Evolutionary conservation across 2,888 invertebrate species (phyloP), one percentile per base, ranked within the genome.

Genomic region (Amblyjoppa proteus): DNA sequence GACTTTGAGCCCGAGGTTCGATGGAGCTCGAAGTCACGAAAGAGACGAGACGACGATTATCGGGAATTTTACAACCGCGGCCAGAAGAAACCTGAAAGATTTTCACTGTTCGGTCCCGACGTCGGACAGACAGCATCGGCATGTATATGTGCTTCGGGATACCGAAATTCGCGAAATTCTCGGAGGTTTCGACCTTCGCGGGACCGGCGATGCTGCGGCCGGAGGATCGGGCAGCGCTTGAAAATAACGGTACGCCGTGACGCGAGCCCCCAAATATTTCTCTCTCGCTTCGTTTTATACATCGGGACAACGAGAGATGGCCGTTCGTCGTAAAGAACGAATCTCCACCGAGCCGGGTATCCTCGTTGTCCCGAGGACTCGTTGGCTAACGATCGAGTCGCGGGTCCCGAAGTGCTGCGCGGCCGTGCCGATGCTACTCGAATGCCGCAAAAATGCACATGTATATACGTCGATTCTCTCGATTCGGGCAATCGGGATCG

Each of bases 161-260:
- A 28, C 68, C 81, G 83, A 91, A 89, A 89, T 89, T 87, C 88
- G 87, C 90, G 88, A 90, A 89, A 91, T 85, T 80, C 53, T 51
- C 66, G 75, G 71, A 20, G 38, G 51, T 38, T 78, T 51, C 76
- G 86, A 79, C 69, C 81, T 87, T 83, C 81, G 69, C 69, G 64
- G 75, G 51, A 31, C 45, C 73, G 45, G 25, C 34, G 51, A 71
- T 68, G 53, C 31, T n/a, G 74, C 11, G 58, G 58, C 25, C 58
- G 45, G 41, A 25, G 66, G n/a, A 49, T 45, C 71, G 20, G 45
- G 66, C 69, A 61, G 38, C 68, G 71, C 80, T 85, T 34, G 61
- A 69, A 81, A 83, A 41, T 92, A 92, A 92, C 91, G 92, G 92
- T 88, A 90, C 86, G 79, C 68, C 85, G 88, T 90, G 91, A 91